Conservation (phyloP, 2,888 invertebrate species). For the Galerucella pusilla region DNA sequence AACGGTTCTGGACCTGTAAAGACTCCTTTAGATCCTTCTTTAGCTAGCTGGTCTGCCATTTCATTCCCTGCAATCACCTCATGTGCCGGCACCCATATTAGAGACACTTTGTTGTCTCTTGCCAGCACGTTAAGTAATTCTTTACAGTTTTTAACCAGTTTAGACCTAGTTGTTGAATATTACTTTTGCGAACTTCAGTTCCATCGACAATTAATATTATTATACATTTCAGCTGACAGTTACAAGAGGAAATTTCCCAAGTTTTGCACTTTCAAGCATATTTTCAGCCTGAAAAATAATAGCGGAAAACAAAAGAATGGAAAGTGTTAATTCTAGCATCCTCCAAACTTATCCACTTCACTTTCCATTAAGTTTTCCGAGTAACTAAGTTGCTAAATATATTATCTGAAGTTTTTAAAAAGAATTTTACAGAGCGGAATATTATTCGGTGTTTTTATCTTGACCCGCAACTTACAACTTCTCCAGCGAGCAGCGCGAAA, state of each 20-base stretch:
- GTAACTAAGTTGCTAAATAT: conserved; percentile 36
- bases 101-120: too few species aligned
- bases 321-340: conserved; percentile 32
- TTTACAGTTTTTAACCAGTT: too few species aligned
- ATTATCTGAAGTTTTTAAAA: conserved; percentile 33
- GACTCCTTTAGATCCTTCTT: too few species aligned
- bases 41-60: too few species aligned
- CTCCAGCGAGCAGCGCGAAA: conserved; percentile 12
- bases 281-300: not conserved
- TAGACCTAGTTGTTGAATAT: not conserved
- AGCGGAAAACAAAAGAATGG: conserved; percentile 22
- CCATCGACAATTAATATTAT: not conserved
- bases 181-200: too few species aligned
- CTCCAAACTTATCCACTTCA: conserved; percentile 31
- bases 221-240: not conserved
- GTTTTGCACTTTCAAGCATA: conserved; percentile 4
- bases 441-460: conserved; percentile 35
- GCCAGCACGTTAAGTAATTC: too few species aligned
- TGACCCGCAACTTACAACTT: conserved; percentile 36
- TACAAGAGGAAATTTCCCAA: not conserved
- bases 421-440: conserved; percentile 33
- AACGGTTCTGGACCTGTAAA: too few species aligned
- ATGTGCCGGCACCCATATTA: too few species aligned
- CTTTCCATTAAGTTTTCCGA: conserved; percentile 33
- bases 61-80: too few species aligned